phyloP scores from a whole-genome alignment of 2,888 invertebrate species.

The Pantelozetes paolii region DNA sequence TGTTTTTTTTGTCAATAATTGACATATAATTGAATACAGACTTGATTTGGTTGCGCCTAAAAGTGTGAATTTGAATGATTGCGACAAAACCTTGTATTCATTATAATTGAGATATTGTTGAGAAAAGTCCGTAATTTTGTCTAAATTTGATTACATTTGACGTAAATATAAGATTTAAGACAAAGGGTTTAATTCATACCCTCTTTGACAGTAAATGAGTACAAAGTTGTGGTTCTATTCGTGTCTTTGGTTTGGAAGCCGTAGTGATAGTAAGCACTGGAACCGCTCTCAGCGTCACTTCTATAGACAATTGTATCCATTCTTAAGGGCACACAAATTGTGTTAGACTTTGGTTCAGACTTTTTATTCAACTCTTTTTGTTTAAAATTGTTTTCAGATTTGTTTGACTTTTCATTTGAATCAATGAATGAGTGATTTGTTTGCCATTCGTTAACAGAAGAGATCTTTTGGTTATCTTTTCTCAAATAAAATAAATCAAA shows the following conservation, averaged over 20 bases:
- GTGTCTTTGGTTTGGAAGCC: slow-evolving; percentile 43
- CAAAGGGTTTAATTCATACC: slow-evolving; percentile 33
- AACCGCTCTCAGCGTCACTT: slow-evolving; percentile 44
- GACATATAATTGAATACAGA: slow-evolving; percentile 38
- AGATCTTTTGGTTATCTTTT: not conserved
- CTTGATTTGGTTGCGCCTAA: slow-evolving; percentile 51
- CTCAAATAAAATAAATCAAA: not conserved
- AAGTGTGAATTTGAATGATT: slow-evolving; percentile 48
- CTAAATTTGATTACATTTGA: slow-evolving; percentile 19
- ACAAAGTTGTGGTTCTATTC: slow-evolving; percentile 42
- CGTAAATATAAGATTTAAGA: not conserved
- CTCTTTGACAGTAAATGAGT: slow-evolving; percentile 45
- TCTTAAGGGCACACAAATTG: slow-evolving; percentile 42
- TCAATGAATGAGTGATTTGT: not conserved
- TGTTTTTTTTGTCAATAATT: not conserved
- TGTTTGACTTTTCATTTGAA: not conserved
- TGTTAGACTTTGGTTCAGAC: not conserved
- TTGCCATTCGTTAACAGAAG: not conserved
- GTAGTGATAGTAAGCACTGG: slow-evolving; percentile 45
- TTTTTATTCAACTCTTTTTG: not conserved
- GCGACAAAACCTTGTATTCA: slow-evolving; percentile 48
- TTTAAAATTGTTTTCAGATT: not conserved
- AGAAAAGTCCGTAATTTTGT: slow-evolving; percentile 39
- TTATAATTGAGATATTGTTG: slow-evolving; percentile 45
- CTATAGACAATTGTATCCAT: slow-evolving; percentile 44